Evolutionary conservation across 2,113 vertebrate species (phyloP).

Genomic region (Fregata magnificens): DNA sequence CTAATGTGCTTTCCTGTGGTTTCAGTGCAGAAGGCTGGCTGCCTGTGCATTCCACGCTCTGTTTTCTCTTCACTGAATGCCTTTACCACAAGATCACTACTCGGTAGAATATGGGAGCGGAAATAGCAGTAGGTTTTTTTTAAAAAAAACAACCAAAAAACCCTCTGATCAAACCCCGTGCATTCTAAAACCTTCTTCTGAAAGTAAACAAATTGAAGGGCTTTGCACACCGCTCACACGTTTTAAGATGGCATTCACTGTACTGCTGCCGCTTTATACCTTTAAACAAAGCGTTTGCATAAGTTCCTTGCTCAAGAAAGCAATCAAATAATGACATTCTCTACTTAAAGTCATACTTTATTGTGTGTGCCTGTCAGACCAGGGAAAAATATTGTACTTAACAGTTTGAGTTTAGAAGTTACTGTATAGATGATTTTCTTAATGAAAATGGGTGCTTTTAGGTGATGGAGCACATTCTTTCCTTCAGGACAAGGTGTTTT

Average conservation of each 20-base stretch:
- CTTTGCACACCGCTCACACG: not conserved
- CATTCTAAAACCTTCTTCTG: constrained; percentile 22
- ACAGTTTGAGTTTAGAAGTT: not conserved
- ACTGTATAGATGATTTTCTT: not conserved
- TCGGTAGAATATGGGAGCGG: constrained; percentile 61
- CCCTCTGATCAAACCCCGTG: constrained; percentile 1
- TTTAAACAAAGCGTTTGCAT: not conserved
- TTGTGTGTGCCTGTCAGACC: not conserved
- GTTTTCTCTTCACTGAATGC: constrained; percentile 71
- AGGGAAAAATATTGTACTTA: not conserved
- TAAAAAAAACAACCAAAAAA: not conserved
- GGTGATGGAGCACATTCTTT: not conserved
- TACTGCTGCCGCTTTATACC: not conserved
- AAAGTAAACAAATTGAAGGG: constrained; percentile 52
- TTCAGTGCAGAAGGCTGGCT: constrained; percentile 35
- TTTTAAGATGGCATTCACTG: not conserved
- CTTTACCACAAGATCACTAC: constrained; percentile 33
- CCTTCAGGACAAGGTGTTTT: not conserved
- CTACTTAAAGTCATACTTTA: not conserved
- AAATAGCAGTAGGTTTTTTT: constrained; percentile 53
- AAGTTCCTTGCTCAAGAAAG: not conserved
- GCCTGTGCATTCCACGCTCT: constrained; percentile 61
- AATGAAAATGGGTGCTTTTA: not conserved
- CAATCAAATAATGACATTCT: not conserved
- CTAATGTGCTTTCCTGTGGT: constrained; percentile 62